Conservation (phyloP, 2,888 invertebrate species). For the Metallyticus violacea region DNA sequence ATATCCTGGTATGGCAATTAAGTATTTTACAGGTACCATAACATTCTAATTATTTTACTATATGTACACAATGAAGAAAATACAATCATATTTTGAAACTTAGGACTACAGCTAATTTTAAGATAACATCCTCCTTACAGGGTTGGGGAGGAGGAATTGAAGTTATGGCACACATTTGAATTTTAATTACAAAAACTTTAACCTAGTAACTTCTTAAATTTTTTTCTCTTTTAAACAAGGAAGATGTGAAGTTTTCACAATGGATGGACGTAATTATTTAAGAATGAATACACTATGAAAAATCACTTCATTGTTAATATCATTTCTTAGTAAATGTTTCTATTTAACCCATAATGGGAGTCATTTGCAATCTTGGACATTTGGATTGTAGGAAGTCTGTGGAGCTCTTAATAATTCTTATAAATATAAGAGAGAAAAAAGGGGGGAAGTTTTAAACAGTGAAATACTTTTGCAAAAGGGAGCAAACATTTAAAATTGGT, state of each 20-base stretch:
- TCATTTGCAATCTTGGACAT: not conserved
- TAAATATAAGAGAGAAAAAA: constrained; percentile 3
- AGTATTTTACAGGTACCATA: constrained; percentile 29
- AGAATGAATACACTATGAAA: constrained; percentile 5
- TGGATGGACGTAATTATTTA: constrained; percentile 25
- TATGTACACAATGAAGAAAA: constrained; percentile 26
- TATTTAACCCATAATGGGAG: not conserved
- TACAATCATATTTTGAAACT: constrained; percentile 16
- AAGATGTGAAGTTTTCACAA: constrained; percentile 13
- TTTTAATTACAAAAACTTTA: not conserved
- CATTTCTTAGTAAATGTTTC: not conserved
- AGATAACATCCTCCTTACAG: not conserved
- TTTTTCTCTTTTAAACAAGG: not conserved
- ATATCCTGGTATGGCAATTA: constrained; percentile 24
- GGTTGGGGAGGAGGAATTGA: not conserved
- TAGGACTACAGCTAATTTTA: constrained; percentile 18
- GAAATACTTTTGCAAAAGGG: constrained; percentile 4
- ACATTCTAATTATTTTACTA: constrained; percentile 18
- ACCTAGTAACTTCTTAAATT: constrained; percentile 3
- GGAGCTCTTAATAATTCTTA: not conserved
- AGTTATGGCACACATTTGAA: constrained; percentile 17
- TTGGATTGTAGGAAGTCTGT: not conserved
- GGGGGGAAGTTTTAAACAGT: constrained; percentile 7
- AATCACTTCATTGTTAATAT: not conserved
- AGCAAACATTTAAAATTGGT: constrained; percentile 26